These are phyloP conservation scores for Dolichoris vasculosae DNA, from an alignment of 1,140 invertebrate genomes.

Conservation along the genomic window DNA sequence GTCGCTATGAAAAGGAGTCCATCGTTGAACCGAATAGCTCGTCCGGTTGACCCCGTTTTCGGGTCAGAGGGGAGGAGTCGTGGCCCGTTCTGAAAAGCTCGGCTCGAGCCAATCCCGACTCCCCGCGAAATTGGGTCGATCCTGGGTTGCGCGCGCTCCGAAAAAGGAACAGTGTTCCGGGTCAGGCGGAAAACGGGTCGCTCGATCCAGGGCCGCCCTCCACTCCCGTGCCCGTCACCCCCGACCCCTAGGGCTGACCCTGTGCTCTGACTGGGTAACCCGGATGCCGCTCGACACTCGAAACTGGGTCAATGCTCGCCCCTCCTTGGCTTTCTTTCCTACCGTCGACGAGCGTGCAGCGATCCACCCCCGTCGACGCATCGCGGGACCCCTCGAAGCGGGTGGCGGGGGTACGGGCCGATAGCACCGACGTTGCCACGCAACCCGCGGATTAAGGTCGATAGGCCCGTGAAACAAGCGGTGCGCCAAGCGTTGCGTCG, in stretches of 20 bases:
- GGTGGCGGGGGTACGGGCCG: not conserved
- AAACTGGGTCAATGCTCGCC: slow-evolving; percentile 68
- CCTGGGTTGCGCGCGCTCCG: slow-evolving; percentile 47
- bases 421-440: slow-evolving; percentile 36
- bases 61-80: not conserved
- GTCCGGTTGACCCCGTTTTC: not conserved
- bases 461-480: slow-evolving; percentile 35
- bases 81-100: slow-evolving; percentile 12
- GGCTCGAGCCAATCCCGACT: not conserved
- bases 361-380: slow-evolving; percentile 1
- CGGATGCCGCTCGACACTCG: slow-evolving; percentile 54
- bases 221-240: slow-evolving; percentile 53
- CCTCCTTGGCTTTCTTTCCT: slow-evolving; percentile 30
- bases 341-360: slow-evolving; percentile 23
- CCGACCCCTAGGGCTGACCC: slow-evolving; percentile 58
- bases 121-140: slow-evolving; percentile 56
- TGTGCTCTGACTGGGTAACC: slow-evolving; percentile 64
- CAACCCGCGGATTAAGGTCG: slow-evolving; percentile 47
- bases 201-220: slow-evolving; percentile 69
- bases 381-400: not conserved
- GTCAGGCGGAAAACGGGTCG: slow-evolving; percentile 67
- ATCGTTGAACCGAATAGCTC: not conserved
- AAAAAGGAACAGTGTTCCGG: slow-evolving; percentile 59
- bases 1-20: not conserved
- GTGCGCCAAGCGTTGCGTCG: not conserved